Conservation (phyloP, 2,888 invertebrate genomes). For the Magallana nippona region DNA sequence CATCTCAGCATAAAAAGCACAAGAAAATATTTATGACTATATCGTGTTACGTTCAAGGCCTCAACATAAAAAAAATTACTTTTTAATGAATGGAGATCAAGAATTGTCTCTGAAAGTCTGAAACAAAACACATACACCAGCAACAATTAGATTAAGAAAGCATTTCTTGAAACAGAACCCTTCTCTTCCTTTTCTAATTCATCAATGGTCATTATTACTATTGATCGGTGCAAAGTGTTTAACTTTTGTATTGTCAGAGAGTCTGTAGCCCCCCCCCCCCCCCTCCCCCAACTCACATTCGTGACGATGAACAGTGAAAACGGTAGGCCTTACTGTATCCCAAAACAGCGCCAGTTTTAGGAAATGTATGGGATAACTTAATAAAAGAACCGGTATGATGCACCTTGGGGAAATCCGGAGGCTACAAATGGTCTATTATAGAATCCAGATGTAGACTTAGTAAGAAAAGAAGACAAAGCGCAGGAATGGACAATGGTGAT, state of each 20-base stretch:
- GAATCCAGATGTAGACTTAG: conserved; percentile 31
- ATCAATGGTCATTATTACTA: neutral
- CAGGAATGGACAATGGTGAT: neutral
- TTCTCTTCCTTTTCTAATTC: neutral
- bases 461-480: conserved; percentile 16
- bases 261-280: no score
- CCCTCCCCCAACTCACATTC: neutral
- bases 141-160: neutral
- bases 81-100: no score
- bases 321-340: conserved; percentile 15
- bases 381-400: conserved; percentile 23
- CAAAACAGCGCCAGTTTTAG: conserved; percentile 18
- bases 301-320: conserved; percentile 9
- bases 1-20: no score
- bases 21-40: no score
- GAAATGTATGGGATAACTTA: conserved; percentile 21
- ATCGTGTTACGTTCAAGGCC: no score
- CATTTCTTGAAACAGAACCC: neutral
- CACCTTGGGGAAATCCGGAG: conserved; percentile 11
- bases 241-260: neutral
- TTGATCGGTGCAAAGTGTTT: neutral
- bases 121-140: no score
- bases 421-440: conserved; percentile 24
- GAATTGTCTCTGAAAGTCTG: no score
- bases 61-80: no score